A percentile compares a stretch with the other conserved stretches of the same genome.
These are phyloP conservation scores for Heliconius erato DNA, from an alignment of 2,888 invertebrate genomes.

Conservation along the genomic window DNA sequence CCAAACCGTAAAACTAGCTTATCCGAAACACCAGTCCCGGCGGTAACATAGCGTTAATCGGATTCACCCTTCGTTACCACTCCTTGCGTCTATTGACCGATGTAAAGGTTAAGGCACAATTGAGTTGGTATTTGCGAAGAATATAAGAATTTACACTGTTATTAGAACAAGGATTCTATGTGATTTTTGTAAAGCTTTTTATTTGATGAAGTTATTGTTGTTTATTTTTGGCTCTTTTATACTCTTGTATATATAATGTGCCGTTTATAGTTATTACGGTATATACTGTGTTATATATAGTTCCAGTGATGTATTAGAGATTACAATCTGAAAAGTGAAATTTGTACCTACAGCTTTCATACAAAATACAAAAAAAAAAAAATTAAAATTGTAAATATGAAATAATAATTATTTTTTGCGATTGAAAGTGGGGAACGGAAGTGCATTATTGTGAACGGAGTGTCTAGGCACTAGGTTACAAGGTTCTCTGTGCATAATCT, in stretches of 20 bases:
- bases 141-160: slow-evolving; percentile 4
- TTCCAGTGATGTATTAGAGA: too few relatives aligned
- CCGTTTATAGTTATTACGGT: too few relatives aligned
- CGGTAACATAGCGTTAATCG: slow-evolving; percentile 53
- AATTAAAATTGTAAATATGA: too few relatives aligned
- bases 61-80: slow-evolving; percentile 52
- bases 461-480: too few relatives aligned
- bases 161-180: neutral
- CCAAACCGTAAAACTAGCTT: slow-evolving; percentile 37
- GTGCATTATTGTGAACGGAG: too few relatives aligned
- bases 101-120: slow-evolving; percentile 56
- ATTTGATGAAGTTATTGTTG: neutral
- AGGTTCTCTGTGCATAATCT: too few relatives aligned
- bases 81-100: slow-evolving; percentile 46
- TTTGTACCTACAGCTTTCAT: too few relatives aligned
- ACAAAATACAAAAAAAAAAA: too few relatives aligned
- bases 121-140: slow-evolving; percentile 55
- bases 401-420: too few relatives aligned
- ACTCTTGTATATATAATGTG: neutral
- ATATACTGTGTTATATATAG: too few relatives aligned
- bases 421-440: too few relatives aligned
- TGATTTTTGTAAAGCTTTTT: neutral
- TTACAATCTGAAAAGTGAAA: too few relatives aligned
- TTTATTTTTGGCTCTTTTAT: neutral
- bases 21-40: slow-evolving; percentile 43